Evolutionary conservation across 2,113 vertebrate genomes (phyloP), one percentile per base, ranked within the genome.

Genomic region (Megalops atlanticus): DNA sequence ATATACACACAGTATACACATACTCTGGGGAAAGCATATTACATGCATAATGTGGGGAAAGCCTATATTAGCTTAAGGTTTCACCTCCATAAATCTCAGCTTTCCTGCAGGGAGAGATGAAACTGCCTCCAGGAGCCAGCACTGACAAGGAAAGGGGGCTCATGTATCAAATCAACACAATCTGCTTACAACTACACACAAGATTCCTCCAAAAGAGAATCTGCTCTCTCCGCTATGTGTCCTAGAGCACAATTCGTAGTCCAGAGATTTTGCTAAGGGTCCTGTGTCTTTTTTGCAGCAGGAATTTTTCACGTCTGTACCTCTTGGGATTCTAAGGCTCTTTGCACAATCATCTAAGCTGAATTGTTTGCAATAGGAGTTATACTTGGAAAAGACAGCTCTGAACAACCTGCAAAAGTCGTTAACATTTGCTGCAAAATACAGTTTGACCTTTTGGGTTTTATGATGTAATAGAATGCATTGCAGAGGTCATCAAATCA

Each of bases 1-100:
- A n/a, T n/a, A 31, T 24, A 64, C 31, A n/a, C 31, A 64, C 58
- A 64, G 58, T n/a, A 64, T 10, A 64, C 2, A n/a, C 58, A 27
- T 64, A 64, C 58, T 31, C n/a, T 27, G 24, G 58, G 27, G 58
- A 64, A 27, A 64, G 24, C 27, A 31, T 11, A 64, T 64, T 31
- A 64, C 31, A 64, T 31, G 58, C 58, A 31, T 64, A 64, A 24
- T 10, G 58, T 31, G 58, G 58, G n/a, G 58, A 64, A 64, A 64
- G 84, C 80, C 73, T 88, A 88, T 89, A 90, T 85, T 64, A 64
- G 58, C 58, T 27, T 64, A 64, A 64, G 80, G 84, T 92, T 92
- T 91, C 89, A 88, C 81, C 75, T 88, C 86, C 88, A 92, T 93
- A 93, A 93, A 94, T 94, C 92, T 89, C 81, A 16, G 33, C 40